Base-by-base conservation (phyloP, 1,140 invertebrate species). In the Drosophila gunungcola region DNA sequence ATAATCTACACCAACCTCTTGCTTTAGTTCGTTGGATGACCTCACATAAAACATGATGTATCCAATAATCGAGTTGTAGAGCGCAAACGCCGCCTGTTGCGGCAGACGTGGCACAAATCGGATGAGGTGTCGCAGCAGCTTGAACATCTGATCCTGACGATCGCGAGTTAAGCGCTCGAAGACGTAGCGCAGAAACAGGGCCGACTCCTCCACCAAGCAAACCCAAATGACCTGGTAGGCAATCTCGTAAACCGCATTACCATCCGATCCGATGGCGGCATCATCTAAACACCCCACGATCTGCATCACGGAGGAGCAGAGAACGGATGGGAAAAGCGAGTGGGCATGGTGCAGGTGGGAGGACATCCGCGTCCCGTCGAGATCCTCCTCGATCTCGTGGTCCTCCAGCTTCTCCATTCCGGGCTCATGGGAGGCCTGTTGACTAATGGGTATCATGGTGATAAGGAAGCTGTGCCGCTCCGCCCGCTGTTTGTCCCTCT, bases 11-110 rank as follows among this genome's bases (percentile, higher is more conserved):
- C 12, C 25, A 46, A 94, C 91, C 80, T 97, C 97, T 85, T 99
- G 97, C 2, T 97, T 97, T 36, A 97, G 96, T 91, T 99, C 98
- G 86, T 98, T 97, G 0, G 98, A 97, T 9, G 97, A 96, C 55
- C 99, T 93, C 1, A 99, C 98, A 91, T 99, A 99, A 93, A 99
- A 99, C 98, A 99, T 99, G 1, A 99, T 97, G 90, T 99, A 99
- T 13, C 99, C 99, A 86, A 99, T 99, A 69, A 99, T 96, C 80
- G 99, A 99, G 94, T 99, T 99, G 92, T 99, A 99, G 0, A 99
- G 92, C n/a, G 98, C 97, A 93, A 99, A 99, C 1, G 99, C 99
- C 5, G 98, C 98, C 93, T 99, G 98, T 73, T 99, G 97, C 0
- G 99, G 99, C 38, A 99, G 92, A 61, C 97, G 95, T 3, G 97